Conservation (phyloP, 1,140 invertebrate species). For the Drosophila novamexicana region DNA sequence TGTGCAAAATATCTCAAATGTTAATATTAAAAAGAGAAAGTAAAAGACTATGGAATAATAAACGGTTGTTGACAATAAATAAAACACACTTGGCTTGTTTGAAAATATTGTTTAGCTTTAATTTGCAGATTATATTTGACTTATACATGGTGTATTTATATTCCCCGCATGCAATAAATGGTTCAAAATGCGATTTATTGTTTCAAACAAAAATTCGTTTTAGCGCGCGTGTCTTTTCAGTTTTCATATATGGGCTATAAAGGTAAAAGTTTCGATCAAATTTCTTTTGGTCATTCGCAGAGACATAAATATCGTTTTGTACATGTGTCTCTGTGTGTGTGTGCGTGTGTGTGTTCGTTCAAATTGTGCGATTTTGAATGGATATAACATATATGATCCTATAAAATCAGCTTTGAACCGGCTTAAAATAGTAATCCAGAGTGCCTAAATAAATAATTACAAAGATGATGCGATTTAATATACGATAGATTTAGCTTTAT, state of each 20-base stretch:
- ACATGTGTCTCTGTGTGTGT: conserved; percentile 20
- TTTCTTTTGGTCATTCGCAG: conserved; percentile 35
- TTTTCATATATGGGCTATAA: conserved; percentile 10
- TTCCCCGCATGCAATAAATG: conserved; percentile 27
- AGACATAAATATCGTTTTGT: conserved; percentile 34
- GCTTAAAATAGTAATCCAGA: conserved; percentile 42
- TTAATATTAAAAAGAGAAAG: conserved; percentile 14
- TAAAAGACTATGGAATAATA: conserved; percentile 30
- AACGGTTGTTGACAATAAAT: conserved; percentile 18
- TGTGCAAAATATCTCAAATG: conserved; percentile 20
- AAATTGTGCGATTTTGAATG: conserved; percentile 13
- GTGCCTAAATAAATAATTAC: conserved; percentile 54
- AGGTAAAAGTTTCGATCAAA: conserved; percentile 13
- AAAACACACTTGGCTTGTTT: conserved; percentile 38
- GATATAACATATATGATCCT: conserved; percentile 28
- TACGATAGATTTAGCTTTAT: conserved; percentile 38
- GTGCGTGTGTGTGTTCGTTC: background rate
- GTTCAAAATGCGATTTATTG: conserved; percentile 12
- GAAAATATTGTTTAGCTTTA: conserved; percentile 43
- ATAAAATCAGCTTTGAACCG: conserved; percentile 18
- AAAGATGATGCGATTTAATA: conserved; percentile 39
- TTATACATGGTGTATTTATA: conserved; percentile 27
- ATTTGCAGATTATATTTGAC: conserved; percentile 44
- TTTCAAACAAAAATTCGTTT: conserved; percentile 20
- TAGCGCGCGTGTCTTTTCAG: conserved; percentile 1